Base-by-base conservation (phyloP, 1,140 invertebrate genomes). In the Watersipora subatra region DNA sequence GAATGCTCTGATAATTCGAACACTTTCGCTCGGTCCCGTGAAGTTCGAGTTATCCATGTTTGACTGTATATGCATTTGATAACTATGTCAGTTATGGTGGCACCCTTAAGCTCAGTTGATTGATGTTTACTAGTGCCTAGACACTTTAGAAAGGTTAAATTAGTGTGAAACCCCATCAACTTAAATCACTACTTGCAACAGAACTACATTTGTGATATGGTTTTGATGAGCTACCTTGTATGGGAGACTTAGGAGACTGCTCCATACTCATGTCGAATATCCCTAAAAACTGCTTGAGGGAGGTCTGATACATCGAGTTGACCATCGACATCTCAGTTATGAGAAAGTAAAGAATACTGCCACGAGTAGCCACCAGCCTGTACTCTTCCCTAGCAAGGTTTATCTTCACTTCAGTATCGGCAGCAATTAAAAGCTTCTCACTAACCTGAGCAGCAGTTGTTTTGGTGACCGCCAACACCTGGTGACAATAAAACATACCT, bases 291-390 rank as follows among this genome's bases (percentile, higher is more conserved):
- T 97, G 93, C 76, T 91, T 91, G 15, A 97, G 82, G 0, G 93
- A 93, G 70, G 93, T 96, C 81, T 96, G 93, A 73, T 97, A 97
- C 93, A 97, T 97, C 2, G 87, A 85, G 75, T 95, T 96, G 0
- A 97, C 92, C 71, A 92, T 91, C 68, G 90, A 92, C 92, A 97
- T 94, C 80, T 97, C 93, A 0, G 93, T 92, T 64, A 97, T 94
- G 1, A 97, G 82, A 74, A 97, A 97, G 72, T 97, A 97, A 0
- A 97, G 80, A 64, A 95, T 93, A 0, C 91, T 94, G 22, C 93
- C 93, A 69, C 93, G 83, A 0, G 89, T 89, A 3, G 93, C 93
- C 12, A 97, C 92, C 1, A 75, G 89, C 71, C 93, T 83, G 76
- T 93, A 97, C 78, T 97, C 92, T 80, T 97, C 93, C 65, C 93